These are phyloP conservation scores for Ctenomys sociabilis DNA, from an alignment of 2,113 vertebrate genomes.

Conservation along the genomic window DNA sequence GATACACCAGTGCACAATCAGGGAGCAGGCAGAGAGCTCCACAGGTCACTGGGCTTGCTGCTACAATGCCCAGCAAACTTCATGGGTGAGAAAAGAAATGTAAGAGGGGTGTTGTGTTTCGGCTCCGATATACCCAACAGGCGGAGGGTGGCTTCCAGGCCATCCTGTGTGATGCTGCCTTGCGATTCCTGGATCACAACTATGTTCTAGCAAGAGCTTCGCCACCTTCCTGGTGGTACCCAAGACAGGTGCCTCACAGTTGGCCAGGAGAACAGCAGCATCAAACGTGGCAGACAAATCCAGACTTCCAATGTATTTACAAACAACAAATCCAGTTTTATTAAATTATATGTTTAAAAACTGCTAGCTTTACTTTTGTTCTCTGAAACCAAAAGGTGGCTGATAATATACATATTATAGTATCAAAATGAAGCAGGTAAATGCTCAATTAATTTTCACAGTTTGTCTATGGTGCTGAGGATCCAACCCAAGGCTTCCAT, in stretches of 20 bases:
- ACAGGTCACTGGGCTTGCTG: not conserved
- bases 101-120: not conserved
- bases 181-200: not conserved
- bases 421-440: not conserved
- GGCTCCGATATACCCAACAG: not conserved
- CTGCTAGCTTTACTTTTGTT: not conserved
- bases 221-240: not conserved
- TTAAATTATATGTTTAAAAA: conserved; percentile 29
- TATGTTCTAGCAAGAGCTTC: not conserved
- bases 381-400: not conserved
- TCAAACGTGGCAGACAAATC: not conserved
- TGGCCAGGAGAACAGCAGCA: not conserved
- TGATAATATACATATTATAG: not conserved
- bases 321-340: not conserved
- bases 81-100: not conserved
- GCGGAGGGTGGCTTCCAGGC: not conserved
- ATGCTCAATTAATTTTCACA: not conserved
- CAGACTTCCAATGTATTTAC: not conserved
- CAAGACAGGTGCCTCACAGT: not conserved
- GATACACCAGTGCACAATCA: not conserved
- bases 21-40: not conserved
- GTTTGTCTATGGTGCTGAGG: not conserved
- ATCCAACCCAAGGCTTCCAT: not conserved
- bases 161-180: not conserved
- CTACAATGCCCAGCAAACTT: too few species aligned